Conservation (phyloP, 2,797 vertebrate genomes). For the Sphenodon punctatus region DNA sequence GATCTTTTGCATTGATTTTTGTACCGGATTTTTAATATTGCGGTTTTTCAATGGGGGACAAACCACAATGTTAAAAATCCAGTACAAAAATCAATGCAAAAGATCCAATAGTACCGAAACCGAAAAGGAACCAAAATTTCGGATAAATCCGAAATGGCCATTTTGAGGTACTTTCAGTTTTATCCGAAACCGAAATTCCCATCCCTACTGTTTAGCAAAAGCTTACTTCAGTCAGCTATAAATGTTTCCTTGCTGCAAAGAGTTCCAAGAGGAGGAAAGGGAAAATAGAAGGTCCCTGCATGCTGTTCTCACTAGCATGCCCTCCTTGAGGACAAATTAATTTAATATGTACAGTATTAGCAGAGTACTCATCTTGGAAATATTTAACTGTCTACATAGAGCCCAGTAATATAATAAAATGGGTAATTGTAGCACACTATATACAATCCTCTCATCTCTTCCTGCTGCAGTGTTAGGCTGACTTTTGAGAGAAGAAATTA, state of each 20-base stretch:
- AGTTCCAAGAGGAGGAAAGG: background rate
- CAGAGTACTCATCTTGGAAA: conserved; percentile 19
- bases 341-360: conserved; percentile 46
- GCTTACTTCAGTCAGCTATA: conserved; percentile 10
- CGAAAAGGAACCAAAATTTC: too few species aligned
- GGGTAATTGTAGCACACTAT: background rate
- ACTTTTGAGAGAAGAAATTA: background rate
- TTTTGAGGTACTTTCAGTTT: too few species aligned
- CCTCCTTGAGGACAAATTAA: conserved; percentile 47
- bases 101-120: too few species aligned
- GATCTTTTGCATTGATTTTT: too few species aligned
- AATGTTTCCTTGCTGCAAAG: conserved; percentile 21
- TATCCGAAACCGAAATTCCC: too few species aligned
- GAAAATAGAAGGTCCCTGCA: background rate
- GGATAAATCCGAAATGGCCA: too few species aligned
- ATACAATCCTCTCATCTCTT: background rate
- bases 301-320: background rate
- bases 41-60: too few species aligned
- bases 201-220: too few species aligned
- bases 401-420: background rate
- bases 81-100: too few species aligned
- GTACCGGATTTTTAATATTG: too few species aligned
- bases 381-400: conserved; percentile 26
- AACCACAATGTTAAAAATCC: too few species aligned
- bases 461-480: background rate